These are phyloP conservation scores for Strix uralensis DNA, from an alignment of 2,113 vertebrate species.

Conservation along the genomic window DNA sequence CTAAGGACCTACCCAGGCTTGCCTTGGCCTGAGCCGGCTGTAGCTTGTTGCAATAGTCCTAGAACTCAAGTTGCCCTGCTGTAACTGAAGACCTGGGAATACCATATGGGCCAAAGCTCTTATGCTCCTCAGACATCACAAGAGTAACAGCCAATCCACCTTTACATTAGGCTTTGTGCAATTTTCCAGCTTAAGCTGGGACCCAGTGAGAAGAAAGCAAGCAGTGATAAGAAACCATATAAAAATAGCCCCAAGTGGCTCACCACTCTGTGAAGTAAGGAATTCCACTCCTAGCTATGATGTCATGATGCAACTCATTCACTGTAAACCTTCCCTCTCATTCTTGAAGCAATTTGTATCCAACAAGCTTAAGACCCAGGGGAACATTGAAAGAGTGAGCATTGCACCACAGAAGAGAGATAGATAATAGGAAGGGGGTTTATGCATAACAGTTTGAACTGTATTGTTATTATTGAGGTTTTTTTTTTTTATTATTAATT, in stretches of 20 bases:
- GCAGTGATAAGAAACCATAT: accelerated
- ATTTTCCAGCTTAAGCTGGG: neutral
- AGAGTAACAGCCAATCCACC: neutral
- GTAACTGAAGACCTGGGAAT: neutral
- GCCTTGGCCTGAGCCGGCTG: neutral
- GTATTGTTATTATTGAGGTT: neutral
- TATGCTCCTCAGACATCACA: neutral
- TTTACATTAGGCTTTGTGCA: neutral
- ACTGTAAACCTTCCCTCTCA: neutral
- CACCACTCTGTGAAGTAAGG: neutral
- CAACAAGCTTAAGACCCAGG: neutral
- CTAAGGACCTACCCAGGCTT: neutral
- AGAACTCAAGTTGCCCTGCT: neutral
- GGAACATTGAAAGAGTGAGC: neutral
- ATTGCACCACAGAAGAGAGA: neutral
- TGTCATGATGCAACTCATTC: accelerated
- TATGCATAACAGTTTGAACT: neutral
- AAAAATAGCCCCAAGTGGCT: neutral
- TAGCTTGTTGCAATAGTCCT: neutral
- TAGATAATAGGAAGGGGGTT: neutral
- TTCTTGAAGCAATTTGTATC: neutral
- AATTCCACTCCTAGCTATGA: neutral
- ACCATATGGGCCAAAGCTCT: neutral
- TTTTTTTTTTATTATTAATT: neutral
- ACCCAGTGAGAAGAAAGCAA: neutral